Base-by-base conservation (phyloP, 2,797 vertebrate species). In the Acestrorhynchus altus region DNA sequence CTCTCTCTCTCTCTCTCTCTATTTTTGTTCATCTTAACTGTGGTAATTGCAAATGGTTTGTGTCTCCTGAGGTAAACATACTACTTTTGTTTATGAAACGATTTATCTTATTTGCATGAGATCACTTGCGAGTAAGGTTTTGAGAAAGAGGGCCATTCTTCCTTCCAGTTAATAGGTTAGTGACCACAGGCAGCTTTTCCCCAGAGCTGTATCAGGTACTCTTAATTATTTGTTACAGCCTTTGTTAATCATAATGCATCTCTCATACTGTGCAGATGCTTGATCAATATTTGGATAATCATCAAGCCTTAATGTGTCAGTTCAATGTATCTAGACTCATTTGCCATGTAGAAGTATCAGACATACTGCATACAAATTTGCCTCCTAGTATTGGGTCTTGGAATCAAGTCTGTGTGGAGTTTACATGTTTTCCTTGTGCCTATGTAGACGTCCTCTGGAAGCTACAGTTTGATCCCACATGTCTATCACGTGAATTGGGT, bases 11-110 rank as follows among this genome's bases (percentile, higher is more conserved):
- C 86, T 82, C 78, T 85, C 85, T 84, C 24, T 77, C 54, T 81
- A 83, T 78, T 81, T 69, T 81, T 77, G 39, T 88, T 83, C 78
- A 49, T 44, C 47, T 63, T 81, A 64, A 86, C 86, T 77, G 12
- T 80, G 80, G 86, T 92, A 86, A 91, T 92, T 91, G 81, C 86
- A 87, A 83, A 83, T 26, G 40, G 66, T 78, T 64, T 22, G 49
- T 80, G 85, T 82, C 74, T 78, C 81, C 72, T 80, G 83, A 81
- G 81, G 87, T 87, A 79, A 86, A 83, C 76, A 87, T 81, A 72
- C 82, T 70, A 83, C 65, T 39, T 44, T 81, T 69, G 77, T 82
- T 80, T 82, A 39, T 2, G 1, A 42, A 51, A 83, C 47, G 71
- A 67, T 74, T 73, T 74, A 68, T 84, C 76, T 78, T 60, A 79